Evolutionary conservation across 1,140 invertebrate genomes (phyloP).

Genomic region (Saccostrea glomerata): DNA sequence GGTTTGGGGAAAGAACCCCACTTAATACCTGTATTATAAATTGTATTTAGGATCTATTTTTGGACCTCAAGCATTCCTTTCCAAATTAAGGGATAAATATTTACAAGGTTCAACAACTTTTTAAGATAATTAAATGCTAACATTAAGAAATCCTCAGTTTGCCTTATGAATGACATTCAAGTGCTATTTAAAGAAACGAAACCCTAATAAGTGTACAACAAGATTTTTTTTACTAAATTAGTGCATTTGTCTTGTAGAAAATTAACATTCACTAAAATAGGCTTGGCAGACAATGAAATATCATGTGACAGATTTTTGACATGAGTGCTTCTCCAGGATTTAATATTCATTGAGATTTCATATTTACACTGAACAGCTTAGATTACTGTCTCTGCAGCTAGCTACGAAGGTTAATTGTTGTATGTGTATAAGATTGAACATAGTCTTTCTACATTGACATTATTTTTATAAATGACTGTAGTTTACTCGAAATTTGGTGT

Average conservation of each 20-base stretch:
- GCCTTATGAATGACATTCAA: neutral
- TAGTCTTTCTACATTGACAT: neutral
- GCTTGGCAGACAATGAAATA: conserved; percentile 5
- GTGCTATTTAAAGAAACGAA: conserved; percentile 7
- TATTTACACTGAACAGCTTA: neutral
- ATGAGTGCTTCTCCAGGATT: neutral
- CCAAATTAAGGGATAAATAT: neutral
- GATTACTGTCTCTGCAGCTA: neutral
- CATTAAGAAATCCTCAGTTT: neutral
- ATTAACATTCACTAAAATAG: conserved; percentile 6
- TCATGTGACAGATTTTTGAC: conserved; percentile 12
- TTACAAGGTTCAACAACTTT: neutral
- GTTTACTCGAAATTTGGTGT: neutral
- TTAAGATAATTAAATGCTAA: neutral
- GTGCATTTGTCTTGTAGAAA: neutral
- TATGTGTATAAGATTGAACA: neutral
- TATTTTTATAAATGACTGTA: neutral
- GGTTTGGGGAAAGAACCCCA: no score
- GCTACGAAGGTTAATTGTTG: neutral
- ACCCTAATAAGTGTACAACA: neutral
- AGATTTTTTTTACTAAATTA: neutral
- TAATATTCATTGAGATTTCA: conserved; percentile 8
- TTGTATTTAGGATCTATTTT: no score
- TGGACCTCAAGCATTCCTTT: neutral
- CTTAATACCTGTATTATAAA: no score